Evolutionary conservation across 1,140 invertebrate genomes (phyloP).

Genomic region (Metopolophium dirhodum): DNA sequence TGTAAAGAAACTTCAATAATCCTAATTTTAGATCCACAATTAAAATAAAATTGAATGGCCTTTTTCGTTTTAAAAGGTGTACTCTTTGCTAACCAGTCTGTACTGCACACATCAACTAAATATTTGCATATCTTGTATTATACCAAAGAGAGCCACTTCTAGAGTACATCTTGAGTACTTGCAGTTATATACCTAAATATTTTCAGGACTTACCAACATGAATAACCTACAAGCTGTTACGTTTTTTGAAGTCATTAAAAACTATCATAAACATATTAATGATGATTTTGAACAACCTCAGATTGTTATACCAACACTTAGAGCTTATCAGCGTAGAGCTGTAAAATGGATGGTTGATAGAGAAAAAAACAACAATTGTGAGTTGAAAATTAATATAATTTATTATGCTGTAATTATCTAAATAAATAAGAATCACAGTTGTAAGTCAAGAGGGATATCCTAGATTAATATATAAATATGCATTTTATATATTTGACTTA

Average conservation of each 20-base stretch:
- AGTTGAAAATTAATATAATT: conserved; percentile 25
- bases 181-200: neutral
- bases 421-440: no score
- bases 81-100: no score
- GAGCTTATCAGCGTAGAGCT: conserved; percentile 72
- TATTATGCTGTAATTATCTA: no score
- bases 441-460: neutral
- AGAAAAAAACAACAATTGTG: conserved; percentile 63
- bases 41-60: no score
- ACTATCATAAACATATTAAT: conserved; percentile 28
- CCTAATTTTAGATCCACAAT: no score
- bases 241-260: conserved; percentile 34
- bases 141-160: no score
- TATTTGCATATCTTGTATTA: no score
- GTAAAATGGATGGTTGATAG: conserved; percentile 75
- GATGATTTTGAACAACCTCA: conserved; percentile 34
- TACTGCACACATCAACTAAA: no score
- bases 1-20: no score
- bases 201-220: conserved; percentile 18
- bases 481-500: neutral
- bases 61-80: no score
- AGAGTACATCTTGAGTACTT: no score
- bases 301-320: conserved; percentile 63
- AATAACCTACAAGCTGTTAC: neutral
- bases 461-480: neutral